phyloP scores from a whole-genome alignment of 2,888 invertebrate genomes.

The Abrostola tripartita region DNA sequence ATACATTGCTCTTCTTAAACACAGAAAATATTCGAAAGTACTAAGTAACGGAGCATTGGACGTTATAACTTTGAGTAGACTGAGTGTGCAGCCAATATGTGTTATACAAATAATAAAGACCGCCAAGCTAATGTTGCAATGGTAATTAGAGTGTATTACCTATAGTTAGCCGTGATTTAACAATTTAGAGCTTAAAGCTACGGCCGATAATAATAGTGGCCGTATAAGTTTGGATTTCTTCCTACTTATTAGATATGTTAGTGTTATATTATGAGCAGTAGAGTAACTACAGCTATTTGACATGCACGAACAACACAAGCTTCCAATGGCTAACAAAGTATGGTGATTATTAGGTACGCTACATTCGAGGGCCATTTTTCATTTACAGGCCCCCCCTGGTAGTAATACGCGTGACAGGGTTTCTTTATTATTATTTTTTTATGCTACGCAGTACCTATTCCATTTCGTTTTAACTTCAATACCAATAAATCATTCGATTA shows the following conservation, averaged over 20 bases:
- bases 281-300: no score
- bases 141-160: conserved; percentile 29
- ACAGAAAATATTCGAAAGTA: background rate
- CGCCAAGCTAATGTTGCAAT: conserved; percentile 20
- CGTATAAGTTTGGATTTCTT: background rate
- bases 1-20: background rate
- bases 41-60: background rate
- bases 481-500: no score
- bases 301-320: no score
- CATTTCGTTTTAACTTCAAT: no score
- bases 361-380: no score
- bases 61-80: background rate
- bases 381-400: no score
- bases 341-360: no score
- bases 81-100: conserved; percentile 12
- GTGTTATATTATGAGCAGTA: no score
- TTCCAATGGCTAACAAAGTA: no score
- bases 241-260: background rate
- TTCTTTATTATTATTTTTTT: no score
- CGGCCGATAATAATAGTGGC: conserved; percentile 26
- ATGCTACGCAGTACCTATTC: no score
- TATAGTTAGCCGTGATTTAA: conserved; percentile 23
- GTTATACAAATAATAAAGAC: conserved; percentile 4
- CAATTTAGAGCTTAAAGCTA: conserved; percentile 27
- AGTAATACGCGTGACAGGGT: no score